Evolutionary conservation across 2,113 vertebrate genomes (phyloP).

Genomic region (Geothlypis trichas): DNA sequence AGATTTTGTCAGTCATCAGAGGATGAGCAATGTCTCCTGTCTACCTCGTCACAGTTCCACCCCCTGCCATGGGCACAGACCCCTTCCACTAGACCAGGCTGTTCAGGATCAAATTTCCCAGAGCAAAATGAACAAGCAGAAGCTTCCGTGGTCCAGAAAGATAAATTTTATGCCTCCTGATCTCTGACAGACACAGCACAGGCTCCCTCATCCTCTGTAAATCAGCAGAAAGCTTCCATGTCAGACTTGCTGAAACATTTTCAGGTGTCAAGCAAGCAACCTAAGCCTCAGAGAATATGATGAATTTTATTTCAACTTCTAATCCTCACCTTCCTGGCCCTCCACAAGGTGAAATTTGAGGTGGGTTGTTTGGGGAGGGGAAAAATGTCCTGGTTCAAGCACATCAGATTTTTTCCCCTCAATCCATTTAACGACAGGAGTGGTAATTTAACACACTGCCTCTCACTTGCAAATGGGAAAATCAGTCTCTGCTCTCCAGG

Average conservation of each 20-base stretch:
- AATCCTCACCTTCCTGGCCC: not conserved
- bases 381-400: not conserved
- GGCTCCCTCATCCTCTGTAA: not conserved
- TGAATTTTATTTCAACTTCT: not conserved
- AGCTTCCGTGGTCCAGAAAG: not conserved
- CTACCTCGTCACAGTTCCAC: too few relatives aligned
- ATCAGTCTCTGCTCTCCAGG: slow-evolving; percentile 32
- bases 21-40: too few relatives aligned
- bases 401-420: not conserved
- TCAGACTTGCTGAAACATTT: not conserved
- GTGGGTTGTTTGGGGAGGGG: not conserved
- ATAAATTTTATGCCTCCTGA: not conserved
- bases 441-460: slow-evolving; percentile 33
- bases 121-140: not conserved
- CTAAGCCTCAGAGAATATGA: not conserved
- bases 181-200: not conserved
- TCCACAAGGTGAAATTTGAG: not conserved
- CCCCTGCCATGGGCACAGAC: not conserved
- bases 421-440: slow-evolving; percentile 7
- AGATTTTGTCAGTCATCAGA: too few relatives aligned
- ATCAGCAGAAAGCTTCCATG: not conserved
- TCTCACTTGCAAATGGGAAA: slow-evolving; percentile 56
- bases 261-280: not conserved
- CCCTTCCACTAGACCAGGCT: not conserved
- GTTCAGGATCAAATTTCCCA: not conserved